A percentile compares a stretch with the other conserved stretches of the same genome.
phyloP scores from a whole-genome alignment of 2,888 invertebrate genomes.

The Hypsopygia costalis region DNA sequence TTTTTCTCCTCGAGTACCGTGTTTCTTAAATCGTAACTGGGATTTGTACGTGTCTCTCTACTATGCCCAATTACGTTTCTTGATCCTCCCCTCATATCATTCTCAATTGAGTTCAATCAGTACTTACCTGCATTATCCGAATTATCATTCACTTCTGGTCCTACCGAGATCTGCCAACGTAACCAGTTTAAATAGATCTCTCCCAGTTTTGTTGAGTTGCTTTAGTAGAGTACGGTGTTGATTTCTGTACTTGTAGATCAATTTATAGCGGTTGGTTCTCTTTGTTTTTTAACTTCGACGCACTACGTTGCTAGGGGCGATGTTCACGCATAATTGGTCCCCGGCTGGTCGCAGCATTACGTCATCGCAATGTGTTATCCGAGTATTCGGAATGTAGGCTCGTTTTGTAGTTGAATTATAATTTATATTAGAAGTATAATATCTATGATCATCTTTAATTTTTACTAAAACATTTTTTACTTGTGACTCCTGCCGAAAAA shows the following conservation, averaged over 20 bases:
- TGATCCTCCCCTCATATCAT: neutral
- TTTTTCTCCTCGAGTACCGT: neutral
- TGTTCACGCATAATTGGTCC: constrained; percentile 52
- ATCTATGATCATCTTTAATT: too few relatives aligned
- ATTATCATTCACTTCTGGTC: constrained; percentile 1
- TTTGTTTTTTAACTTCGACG: constrained; percentile 29
- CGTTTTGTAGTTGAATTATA: constrained; percentile 18
- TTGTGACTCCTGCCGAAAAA: too few relatives aligned
- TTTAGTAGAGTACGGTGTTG: neutral
- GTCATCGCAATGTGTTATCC: constrained; percentile 52
- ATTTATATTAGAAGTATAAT: neutral
- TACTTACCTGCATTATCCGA: constrained; percentile 1
- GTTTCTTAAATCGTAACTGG: neutral
- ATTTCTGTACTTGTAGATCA: constrained; percentile 15
- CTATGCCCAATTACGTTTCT: neutral
- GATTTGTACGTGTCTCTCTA: neutral
- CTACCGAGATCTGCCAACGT: neutral
- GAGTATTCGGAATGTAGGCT: constrained; percentile 41
- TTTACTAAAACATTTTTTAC: too few relatives aligned
- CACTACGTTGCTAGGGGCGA: constrained; percentile 63
- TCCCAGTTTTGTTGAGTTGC: neutral
- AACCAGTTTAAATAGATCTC: neutral
- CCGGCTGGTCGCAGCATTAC: constrained; percentile 51
- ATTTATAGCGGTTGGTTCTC: constrained; percentile 17
- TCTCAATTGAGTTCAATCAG: neutral